Conservation (phyloP, 30 jellyfish, hydroid and myxozoan species). For the Morbakka virulenta region DNA sequence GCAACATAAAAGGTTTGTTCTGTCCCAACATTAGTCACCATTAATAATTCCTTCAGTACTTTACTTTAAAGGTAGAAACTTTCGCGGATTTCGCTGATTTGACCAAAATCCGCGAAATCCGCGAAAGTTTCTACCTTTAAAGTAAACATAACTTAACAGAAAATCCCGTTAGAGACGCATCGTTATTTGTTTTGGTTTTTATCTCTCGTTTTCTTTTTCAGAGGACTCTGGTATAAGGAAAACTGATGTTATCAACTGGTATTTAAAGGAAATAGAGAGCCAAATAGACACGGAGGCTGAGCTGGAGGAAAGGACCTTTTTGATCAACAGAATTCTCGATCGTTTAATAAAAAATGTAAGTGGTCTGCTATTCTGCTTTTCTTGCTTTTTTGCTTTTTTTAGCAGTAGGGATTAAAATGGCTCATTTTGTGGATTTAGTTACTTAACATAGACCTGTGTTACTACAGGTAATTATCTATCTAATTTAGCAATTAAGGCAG, state of each 20-base stretch:
- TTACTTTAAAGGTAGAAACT: too few species aligned
- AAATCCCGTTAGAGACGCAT: too few species aligned
- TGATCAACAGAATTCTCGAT: constrained; percentile 81
- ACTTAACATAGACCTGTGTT: neutral
- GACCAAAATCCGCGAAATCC: neutral
- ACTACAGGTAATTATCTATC: too few species aligned
- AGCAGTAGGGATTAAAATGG: neutral
- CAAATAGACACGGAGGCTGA: constrained; percentile 91
- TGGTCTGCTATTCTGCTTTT: neutral
- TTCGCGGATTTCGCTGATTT: neutral
- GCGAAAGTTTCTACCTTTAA: too few species aligned
- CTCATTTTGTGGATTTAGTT: neutral
- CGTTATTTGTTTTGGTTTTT: too few species aligned
- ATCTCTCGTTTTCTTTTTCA: neutral
- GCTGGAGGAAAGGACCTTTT: constrained; percentile 83
- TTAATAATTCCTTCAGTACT: too few species aligned
- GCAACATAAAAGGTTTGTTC: too few species aligned
- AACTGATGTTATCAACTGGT: constrained; percentile 93
- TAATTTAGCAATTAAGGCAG: too few species aligned
- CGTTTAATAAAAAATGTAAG: constrained; percentile 67
- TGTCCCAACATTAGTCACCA: too few species aligned
- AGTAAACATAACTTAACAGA: too few species aligned
- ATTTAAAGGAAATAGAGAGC: constrained; percentile 79
- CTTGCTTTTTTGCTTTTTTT: neutral
- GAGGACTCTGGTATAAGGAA: constrained; percentile 74